Conservation (phyloP, 2,888 invertebrate genomes). For the Synanthedon vespiformis region DNA sequence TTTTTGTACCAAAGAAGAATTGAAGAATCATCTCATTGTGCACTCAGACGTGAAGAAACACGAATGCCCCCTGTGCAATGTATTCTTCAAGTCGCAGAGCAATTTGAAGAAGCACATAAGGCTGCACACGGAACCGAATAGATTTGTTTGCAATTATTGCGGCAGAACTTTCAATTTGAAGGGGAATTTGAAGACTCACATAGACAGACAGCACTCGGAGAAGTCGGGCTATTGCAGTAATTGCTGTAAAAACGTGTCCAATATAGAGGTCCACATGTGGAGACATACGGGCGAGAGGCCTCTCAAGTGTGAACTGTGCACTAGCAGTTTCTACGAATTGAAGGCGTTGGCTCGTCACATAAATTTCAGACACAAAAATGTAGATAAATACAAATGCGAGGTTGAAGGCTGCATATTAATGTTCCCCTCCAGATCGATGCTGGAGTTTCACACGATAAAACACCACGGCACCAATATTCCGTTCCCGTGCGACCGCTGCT, state of each 20-base stretch:
- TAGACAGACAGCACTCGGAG: conserved; percentile 62
- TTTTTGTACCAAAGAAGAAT: conserved; percentile 43
- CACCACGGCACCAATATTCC: conserved; percentile 39
- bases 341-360: conserved; percentile 47
- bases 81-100: conserved; percentile 57
- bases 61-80: conserved; percentile 47
- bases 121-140: conserved; percentile 33
- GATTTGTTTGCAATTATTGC: conserved; percentile 48
- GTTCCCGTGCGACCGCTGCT: conserved; percentile 45
- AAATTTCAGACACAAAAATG: conserved; percentile 43
- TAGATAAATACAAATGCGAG: conserved; percentile 40
- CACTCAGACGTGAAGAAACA: conserved; percentile 42
- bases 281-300: conserved; percentile 64
- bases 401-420: conserved; percentile 32
- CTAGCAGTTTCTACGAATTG: conserved; percentile 38
- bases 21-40: conserved; percentile 34
- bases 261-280: conserved; percentile 66
- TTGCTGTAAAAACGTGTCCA: conserved; percentile 63
- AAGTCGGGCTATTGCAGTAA: conserved; percentile 62
- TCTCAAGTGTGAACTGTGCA: conserved; percentile 46
- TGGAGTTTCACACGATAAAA: conserved; percentile 46
- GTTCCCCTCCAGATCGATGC: conserved; percentile 48
- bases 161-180: conserved; percentile 51
- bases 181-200: conserved; percentile 64
- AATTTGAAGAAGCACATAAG: conserved; percentile 63